A percentile compares a stretch with the other conserved stretches of the same genome.
Conservation (phyloP, 2,113 vertebrate genomes). For the Leptodactylus fuscus region DNA sequence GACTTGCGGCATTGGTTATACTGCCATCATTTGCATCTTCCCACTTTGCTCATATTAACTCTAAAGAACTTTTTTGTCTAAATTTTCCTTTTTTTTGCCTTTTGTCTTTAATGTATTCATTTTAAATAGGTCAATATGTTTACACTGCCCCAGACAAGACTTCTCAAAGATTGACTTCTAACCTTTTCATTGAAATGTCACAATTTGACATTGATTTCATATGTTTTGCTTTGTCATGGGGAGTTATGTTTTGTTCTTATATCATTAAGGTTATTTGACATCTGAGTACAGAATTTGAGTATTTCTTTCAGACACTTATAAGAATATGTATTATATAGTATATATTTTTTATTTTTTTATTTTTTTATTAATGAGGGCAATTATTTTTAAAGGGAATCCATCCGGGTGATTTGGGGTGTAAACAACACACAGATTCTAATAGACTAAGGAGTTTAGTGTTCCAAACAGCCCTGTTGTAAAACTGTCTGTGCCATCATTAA, state of each 20-base stretch:
- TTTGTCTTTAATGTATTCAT: neutral
- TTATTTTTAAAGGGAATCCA: no score
- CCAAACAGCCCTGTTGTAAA: no score
- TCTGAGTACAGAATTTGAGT: neutral
- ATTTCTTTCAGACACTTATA: no score
- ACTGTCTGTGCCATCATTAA: no score
- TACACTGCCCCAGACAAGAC: neutral
- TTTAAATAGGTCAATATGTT: neutral
- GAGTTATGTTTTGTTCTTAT: neutral
- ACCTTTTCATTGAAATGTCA: conserved; percentile 31
- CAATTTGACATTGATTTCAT: neutral
- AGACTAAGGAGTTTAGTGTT: no score
- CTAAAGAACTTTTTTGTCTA: neutral
- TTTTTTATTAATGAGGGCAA: no score
- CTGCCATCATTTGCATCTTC: neutral
- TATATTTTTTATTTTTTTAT: no score
- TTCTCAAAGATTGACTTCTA: conserved; percentile 25
- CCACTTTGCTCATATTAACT: neutral
- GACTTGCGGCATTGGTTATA: neutral
- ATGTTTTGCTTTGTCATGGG: neutral
- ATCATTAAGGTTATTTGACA: neutral
- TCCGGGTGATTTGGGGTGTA: no score
- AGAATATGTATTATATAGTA: no score
- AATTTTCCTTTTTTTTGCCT: neutral
- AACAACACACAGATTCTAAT: no score